Percentiles rank a stretch among this genome's conserved stretches.
These are phyloP conservation scores for Rhinogobio ventralis DNA, from an alignment of 2,797 vertebrate genomes.

Conservation along the genomic window DNA sequence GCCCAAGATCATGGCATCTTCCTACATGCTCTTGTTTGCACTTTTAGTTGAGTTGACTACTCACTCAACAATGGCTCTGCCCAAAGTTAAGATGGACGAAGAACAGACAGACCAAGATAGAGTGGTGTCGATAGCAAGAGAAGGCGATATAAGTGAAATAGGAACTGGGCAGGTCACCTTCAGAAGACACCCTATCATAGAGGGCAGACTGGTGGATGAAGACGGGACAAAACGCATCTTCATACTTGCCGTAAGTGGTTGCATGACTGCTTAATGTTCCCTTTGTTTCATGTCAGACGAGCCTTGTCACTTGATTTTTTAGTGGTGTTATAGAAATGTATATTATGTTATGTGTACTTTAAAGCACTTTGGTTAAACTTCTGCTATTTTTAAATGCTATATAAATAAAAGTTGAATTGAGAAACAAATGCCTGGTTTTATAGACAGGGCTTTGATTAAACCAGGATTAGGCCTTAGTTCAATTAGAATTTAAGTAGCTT, in stretches of 20 bases:
- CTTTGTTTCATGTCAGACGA: neutral
- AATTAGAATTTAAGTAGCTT: neutral
- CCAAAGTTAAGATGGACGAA: conserved; percentile 77
- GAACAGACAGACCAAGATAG: conserved; percentile 68
- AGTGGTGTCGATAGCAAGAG: conserved; percentile 70
- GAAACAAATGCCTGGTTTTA: neutral
- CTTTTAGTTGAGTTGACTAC: conserved; percentile 83
- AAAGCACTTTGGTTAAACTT: neutral
- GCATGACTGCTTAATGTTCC: neutral
- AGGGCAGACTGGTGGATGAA: conserved; percentile 71
- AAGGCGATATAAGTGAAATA: conserved; percentile 66
- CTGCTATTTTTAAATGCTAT: neutral
- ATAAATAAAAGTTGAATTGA: neutral
- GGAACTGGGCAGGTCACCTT: conserved; percentile 61
- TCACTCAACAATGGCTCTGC: conserved; percentile 74
- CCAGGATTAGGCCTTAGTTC: neutral
- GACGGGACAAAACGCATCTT: conserved; percentile 74
- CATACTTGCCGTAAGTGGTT: conserved; percentile 72
- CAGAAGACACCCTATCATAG: conserved; percentile 73
- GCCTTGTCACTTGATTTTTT: neutral
- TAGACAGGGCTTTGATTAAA: neutral
- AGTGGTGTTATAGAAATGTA: too few relatives aligned
- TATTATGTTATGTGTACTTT: neutral
- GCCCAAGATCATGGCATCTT: conserved; percentile 74
- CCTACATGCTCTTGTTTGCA: conserved; percentile 76